Evolutionary conservation across 2,888 invertebrate genomes (phyloP), one percentile per base, ranked within the genome.

Genomic region (Caenorhabditis sulstoni): DNA sequence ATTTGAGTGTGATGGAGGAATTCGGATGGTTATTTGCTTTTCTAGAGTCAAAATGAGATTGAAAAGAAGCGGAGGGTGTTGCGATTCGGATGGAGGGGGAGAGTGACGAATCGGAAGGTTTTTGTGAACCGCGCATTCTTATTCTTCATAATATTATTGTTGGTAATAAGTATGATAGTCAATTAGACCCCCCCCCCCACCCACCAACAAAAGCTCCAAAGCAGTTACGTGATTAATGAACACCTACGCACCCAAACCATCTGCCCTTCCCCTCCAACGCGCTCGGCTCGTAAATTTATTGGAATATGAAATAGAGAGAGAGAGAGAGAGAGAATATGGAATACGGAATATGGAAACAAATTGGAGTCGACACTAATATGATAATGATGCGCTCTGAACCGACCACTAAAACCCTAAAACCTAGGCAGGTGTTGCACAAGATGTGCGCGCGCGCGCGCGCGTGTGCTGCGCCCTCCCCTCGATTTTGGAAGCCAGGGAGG

Each of bases 281-380:
- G 50, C 65, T 35, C 18, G 50, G 23, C 45, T n/a, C 66, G 55
- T 55, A 66, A 66, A 66, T 66, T 66, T 55, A 55, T 57, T 66
- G 66, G 16, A 11, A 29, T 29, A 29, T 29, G 29, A 7, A 29
- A 29, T 29, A 29, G 3, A 7, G 29, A 7, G 7, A 29, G 3
- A 29, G 3, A 7, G n/a, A n/a, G n/a, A n/a, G n/a, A n/a, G n/a
- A n/a, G 29, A 29, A 5, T 7, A 29, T 29, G 29, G 41, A 11
- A 14, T 14, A 50, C 9, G 11, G 50, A 70, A 61, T 68, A 70
- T 70, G 61, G 70, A 62, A 71, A 71, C 70, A 71, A 71, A 71
- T 71, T 71, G 55, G 59, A 59, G n/a, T 44, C 52, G 70, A 71
- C 70, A 62, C 70, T 71, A 71, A 71, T 71, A 71, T 71, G 70